Base-by-base conservation (phyloP, 2,113 vertebrate species). In the Tenrec ecaudatus region DNA sequence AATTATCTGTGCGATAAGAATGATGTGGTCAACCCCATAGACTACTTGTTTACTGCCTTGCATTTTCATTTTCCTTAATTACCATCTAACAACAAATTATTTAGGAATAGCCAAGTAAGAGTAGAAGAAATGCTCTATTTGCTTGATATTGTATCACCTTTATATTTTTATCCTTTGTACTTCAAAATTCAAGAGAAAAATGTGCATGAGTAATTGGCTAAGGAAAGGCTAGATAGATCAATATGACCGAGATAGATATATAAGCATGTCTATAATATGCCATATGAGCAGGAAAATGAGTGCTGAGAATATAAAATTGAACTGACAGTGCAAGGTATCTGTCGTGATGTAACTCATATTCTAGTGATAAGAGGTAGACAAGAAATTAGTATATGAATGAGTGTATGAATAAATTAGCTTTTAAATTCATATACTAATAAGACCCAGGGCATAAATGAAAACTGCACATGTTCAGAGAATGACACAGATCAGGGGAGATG, bases 31-130 rank as follows among this genome's bases (percentile, higher is more conserved):
- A 84, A 73, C 10, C 38, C 68, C 19, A 38, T 4, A 92, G 88
- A 80, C 92, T 36, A 43, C 5, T 36, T 86, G 20, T 20, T 94
- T 87, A 29, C 15, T 71, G 23, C 58, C 79, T 89, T 69, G 33
- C 2, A 78, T 57, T 75, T 77, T 77, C 64, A 71, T 83, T 14
- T 33, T 20, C 3, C 91, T 92, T 91, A 64, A 86, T 58, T 91
- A 85, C 4, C 1, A 36, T 53, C 4, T 82, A 69, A 92, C 6
- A 84, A 89, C 6, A 84, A 89, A 73, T 19, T 64, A 40, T 71
- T 71, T 64, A 89, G 82, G 17, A 79, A 87, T 4, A 82, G 36
- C 3, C 66, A 60, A 20, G 22, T 14, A 91, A 88, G n/a, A 83
- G 1, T 69, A 80, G 27, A 75, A 92, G 20, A 33, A 43, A 53